Percentiles rank a stretch among this genome's conserved stretches.
Evolutionary conservation across 2,113 vertebrate genomes (phyloP).

Genomic region (Neolamprologus sp.): DNA sequence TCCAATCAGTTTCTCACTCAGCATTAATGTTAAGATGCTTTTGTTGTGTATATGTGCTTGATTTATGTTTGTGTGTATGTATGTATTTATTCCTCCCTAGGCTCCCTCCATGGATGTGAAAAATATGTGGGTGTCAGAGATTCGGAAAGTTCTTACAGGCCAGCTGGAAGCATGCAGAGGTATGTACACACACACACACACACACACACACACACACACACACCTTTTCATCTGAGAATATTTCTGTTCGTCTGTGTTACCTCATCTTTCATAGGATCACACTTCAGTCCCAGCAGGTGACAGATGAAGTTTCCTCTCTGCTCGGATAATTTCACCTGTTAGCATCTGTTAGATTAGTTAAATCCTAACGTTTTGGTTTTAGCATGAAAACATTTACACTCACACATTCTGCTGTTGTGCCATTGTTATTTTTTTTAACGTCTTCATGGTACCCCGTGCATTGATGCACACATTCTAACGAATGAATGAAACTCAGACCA

Average conservation of each 20-base stretch:
- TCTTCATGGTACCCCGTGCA: too few species aligned
- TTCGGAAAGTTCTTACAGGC: slow-evolving; percentile 87
- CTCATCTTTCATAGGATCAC: not conserved
- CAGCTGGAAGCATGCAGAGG: slow-evolving; percentile 88
- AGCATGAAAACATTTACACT: not conserved
- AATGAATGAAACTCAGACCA: not conserved
- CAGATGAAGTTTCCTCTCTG: not conserved
- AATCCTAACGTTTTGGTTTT: not conserved
- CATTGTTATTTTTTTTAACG: not conserved
- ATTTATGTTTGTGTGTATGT: not conserved
- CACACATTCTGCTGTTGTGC: not conserved
- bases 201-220: not conserved
- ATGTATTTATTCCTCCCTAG: slow-evolving; percentile 58
- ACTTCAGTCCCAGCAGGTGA: not conserved
- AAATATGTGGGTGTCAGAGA: slow-evolving; percentile 91
- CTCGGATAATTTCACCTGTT: not conserved
- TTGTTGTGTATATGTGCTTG: not conserved
- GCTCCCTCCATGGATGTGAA: slow-evolving; percentile 90
- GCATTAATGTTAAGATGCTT: not conserved
- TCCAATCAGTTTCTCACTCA: not conserved
- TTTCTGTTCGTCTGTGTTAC: not conserved
- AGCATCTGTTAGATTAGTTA: not conserved
- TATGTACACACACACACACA: slow-evolving; percentile 11
- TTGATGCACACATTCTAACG: not conserved
- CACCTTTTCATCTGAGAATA: not conserved